Conservation (phyloP, 1,140 invertebrate species). For the Zaprionus vittiger region DNA sequence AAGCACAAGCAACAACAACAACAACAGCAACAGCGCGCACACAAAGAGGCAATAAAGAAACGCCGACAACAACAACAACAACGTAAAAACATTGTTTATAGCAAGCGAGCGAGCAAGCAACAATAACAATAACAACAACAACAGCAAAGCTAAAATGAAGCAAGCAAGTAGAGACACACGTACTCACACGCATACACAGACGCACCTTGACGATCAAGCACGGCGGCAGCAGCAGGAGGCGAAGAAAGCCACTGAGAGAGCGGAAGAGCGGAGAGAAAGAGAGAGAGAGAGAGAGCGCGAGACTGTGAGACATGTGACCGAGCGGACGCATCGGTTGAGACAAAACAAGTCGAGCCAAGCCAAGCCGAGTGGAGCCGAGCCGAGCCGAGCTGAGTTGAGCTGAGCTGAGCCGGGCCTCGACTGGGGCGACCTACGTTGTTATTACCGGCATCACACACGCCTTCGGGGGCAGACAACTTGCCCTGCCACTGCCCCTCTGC, state of each 20-base stretch:
- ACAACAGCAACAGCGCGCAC: constrained; percentile 37
- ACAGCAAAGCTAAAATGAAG: constrained; percentile 11
- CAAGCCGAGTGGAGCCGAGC: constrained; percentile 1
- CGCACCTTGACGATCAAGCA: constrained; percentile 47
- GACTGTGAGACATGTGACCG: constrained; percentile 50
- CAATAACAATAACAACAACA: constrained; percentile 4
- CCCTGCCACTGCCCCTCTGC: neutral
- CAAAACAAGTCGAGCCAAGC: constrained; percentile 9
- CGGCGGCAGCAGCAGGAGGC: neutral
- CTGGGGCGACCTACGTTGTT: constrained; percentile 70
- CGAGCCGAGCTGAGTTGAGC: neutral
- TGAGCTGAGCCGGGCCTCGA: constrained; percentile 25
- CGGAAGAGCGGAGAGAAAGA: neutral
- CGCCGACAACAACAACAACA: constrained; percentile 38
- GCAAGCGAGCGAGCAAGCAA: constrained; percentile 39
- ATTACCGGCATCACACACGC: constrained; percentile 59
- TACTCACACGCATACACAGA: constrained; percentile 9
- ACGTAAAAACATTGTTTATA: constrained; percentile 57
- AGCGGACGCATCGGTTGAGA: constrained; percentile 15
- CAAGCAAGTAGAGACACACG: constrained; percentile 8
- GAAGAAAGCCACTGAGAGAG: neutral
- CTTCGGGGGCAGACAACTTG: neutral
- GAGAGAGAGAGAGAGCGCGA: neutral
- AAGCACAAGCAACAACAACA: constrained; percentile 28
- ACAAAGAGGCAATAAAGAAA: constrained; percentile 61